Percentiles rank a stretch among this genome's conserved stretches.
Evolutionary conservation across 1,140 invertebrate species (phyloP).

Genomic region (Periplaneta americana): DNA sequence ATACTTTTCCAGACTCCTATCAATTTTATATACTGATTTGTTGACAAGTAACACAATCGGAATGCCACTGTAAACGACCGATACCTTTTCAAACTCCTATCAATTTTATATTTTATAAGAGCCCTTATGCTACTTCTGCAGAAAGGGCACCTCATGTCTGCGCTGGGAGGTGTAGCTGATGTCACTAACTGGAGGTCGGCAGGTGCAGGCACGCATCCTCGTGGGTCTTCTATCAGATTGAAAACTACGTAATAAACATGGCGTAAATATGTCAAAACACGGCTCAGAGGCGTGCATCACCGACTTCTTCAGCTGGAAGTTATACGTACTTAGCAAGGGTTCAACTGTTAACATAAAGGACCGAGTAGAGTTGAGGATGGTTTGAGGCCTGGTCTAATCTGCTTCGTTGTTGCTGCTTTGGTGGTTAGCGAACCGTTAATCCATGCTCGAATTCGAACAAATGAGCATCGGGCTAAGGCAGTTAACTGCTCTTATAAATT

Average conservation of each 20-base stretch:
- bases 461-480: too few species aligned
- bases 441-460: too few species aligned
- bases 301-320: neutral
- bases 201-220: neutral
- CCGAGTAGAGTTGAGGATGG: neutral
- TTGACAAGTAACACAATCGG: too few species aligned
- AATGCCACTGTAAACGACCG: too few species aligned
- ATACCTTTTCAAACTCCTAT: too few species aligned
- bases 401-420: too few species aligned
- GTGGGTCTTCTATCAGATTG: neutral
- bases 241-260: neutral
- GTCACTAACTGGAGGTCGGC: neutral
- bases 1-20: too few species aligned
- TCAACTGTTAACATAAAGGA: neutral
- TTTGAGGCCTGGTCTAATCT: neutral
- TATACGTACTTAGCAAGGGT: neutral
- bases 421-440: too few species aligned
- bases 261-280: neutral
- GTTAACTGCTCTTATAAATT: too few species aligned
- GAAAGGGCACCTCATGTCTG: too few species aligned
- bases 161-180: neutral
- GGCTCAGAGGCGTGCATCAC: neutral
- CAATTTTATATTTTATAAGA: too few species aligned
- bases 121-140: neutral
- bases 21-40: too few species aligned